Base-by-base conservation (phyloP, 2,888 invertebrate species). In the Hyppa rectilinea region DNA sequence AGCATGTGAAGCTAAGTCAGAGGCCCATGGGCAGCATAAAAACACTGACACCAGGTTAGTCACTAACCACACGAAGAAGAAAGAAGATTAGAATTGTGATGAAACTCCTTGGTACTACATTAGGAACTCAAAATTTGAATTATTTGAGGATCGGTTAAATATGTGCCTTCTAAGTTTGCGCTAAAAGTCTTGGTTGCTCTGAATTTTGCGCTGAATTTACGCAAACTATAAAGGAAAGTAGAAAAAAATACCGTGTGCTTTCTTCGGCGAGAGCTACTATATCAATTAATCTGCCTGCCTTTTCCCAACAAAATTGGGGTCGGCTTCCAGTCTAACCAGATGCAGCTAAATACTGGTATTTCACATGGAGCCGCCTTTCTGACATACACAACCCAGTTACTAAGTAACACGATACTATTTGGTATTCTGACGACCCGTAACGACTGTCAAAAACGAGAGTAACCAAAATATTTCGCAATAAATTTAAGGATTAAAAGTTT, bases 401-500 rank as follows among this genome's bases (percentile, higher is more conserved):
- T 31, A 29, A 20, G 26, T 50, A 52, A 29, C 20, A 20, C 29
- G 50, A 29, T 31, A 31, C 20, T 20, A 5, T 31, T 4, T 29
- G 2, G 12, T 6, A 20, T n/a, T 29, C 5, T 2, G 10, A 52
- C 10, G 10, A 52, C 12, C 29, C 3, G 50, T 52, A 20, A 52
- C 2, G 12, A 12, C 17, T 23, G 9, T 17, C 36, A 10, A 17
- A 3, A 14, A 14, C 23, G 20, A 23, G 9, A 40, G 34, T 1
- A 40, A 14, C 20, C 17, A 50, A 4, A 7, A 34, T 34, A 10
- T 70, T 45, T 45, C 10, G 66, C 29, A 9, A 12, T 7, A 31
- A 45, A 10, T 20, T 38, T 58, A 47, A 56, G 31, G 55, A 34
- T 52, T 45, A 40, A 29, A 53, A 47, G 12, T 50, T 78, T 43